Evolutionary conservation across 1,140 invertebrate genomes (phyloP), one percentile per base, ranked within the genome.

Genomic region (Tetragnatha versicolor): DNA sequence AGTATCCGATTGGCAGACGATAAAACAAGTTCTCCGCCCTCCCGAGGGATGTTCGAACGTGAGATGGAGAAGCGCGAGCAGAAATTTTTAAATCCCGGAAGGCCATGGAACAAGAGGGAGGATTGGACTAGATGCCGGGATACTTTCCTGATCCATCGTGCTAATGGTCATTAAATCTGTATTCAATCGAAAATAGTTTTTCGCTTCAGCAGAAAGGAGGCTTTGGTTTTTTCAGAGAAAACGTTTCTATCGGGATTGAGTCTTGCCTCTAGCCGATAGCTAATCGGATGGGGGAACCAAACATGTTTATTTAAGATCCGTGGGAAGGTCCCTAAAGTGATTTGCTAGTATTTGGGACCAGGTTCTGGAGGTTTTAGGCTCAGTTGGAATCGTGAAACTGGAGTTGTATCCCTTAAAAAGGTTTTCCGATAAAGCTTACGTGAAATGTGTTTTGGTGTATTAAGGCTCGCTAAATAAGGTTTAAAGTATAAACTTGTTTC

Each of bases 81-180:
- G 63, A 49, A 66, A 66, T 27, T 66, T 66, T 66, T 66, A 66
- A 66, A 66, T 66, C 63, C 42, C 63, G 3, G 5, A 42, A 39
- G 63, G 49, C 20, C 63, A 45, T 6, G 55, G 35, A 27, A 27
- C 55, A n/a, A 27, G n/a, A 58, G 55, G n/a, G n/a, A n/a, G 49
- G 20, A 51, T 17, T 14, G 20, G 6, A 22, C 49, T 51, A 9
- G n/a, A 20, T 51, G 9, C 49, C 49, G 7, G n/a, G 12, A 22
- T 20, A 7, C 49, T 51, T n/a, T n/a, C 20, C 27, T 70, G 68
- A 68, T 68, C 68, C 68, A 70, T 70, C 55, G 68, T 31, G 68
- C 55, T 70, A 70, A 49, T 55, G 68, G 49, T 70, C 68, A 70
- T 70, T 70, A 70, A 70, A 70, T 70, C 68, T 53, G 68, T 29